These are phyloP conservation scores for Bhutanitis thaidina DNA, from an alignment of 2,888 invertebrate genomes.

Conservation along the genomic window DNA sequence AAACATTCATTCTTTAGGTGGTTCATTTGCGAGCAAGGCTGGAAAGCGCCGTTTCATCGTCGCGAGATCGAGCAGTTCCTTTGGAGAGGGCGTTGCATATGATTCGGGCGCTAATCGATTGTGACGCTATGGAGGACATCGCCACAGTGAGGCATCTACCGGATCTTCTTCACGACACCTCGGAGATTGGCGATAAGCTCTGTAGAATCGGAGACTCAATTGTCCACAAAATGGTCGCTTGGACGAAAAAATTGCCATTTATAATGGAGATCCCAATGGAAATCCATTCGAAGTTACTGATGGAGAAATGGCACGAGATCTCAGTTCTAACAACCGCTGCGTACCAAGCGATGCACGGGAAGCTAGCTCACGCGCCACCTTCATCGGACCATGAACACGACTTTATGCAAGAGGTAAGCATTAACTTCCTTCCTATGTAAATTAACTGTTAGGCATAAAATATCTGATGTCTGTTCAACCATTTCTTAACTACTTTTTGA, in stretches of 20 bases:
- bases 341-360: constrained; percentile 94
- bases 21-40: constrained; percentile 92
- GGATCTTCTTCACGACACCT: constrained; percentile 93
- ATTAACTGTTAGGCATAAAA: too few relatives aligned
- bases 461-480: too few relatives aligned
- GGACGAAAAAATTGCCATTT: constrained; percentile 99
- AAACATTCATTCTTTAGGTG: constrained; percentile 58
- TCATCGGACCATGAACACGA: constrained; percentile 84
- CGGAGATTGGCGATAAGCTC: constrained; percentile 93
- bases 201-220: constrained; percentile 98
- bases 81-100: constrained; percentile 91
- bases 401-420: constrained; percentile 90
- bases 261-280: constrained; percentile 97
- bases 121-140: constrained; percentile 97
- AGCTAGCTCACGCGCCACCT: constrained; percentile 67
- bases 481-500: too few relatives aligned
- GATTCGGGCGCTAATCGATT: constrained; percentile 96
- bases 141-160: constrained; percentile 95
- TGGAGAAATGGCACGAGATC: constrained; percentile 99
- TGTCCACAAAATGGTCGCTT: constrained; percentile 98
- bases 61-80: constrained; percentile 89
- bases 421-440: not conserved
- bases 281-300: constrained; percentile 95
- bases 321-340: constrained; percentile 96
- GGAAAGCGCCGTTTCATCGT: constrained; percentile 93